Conservation (phyloP, 1,140 invertebrate genomes). For the Caligus rogercresseyi region DNA sequence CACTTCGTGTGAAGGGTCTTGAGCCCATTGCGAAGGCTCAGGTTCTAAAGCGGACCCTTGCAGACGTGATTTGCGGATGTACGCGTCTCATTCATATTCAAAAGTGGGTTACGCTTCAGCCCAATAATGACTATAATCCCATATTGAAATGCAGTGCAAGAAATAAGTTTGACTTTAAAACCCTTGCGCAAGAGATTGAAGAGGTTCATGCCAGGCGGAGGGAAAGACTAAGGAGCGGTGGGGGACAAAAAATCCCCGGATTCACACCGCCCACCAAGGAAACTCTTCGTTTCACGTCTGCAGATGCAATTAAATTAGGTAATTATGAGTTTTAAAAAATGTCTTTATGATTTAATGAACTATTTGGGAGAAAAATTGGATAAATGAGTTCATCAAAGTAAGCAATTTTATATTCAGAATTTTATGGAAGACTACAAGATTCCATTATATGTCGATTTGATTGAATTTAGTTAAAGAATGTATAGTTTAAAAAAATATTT, state of each 20-base stretch:
- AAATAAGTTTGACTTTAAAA: background rate
- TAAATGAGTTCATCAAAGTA: too few species aligned
- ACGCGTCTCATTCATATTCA: background rate
- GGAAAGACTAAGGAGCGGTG: background rate
- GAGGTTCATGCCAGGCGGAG: background rate
- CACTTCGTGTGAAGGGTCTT: background rate
- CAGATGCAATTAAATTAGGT: background rate
- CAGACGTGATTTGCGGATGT: slow-evolving; percentile 12
- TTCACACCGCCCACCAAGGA: background rate
- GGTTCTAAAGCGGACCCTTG: slow-evolving; percentile 10
- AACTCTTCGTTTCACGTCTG: background rate
- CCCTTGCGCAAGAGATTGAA: background rate
- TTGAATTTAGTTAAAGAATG: background rate
- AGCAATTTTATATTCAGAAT: too few species aligned
- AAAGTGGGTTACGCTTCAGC: slow-evolving; percentile 18
- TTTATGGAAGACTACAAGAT: background rate
- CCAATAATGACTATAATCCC: slow-evolving; percentile 11
- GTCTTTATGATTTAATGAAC: background rate
- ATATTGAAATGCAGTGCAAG: background rate
- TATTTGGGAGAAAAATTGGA: too few species aligned
- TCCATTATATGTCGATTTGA: background rate
- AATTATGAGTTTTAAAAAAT: background rate
- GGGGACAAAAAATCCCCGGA: background rate
- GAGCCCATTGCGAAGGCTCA: background rate
- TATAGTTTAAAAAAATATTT: background rate